Evolutionary conservation across 2,797 vertebrate genomes (phyloP).

Genomic region (Moxostoma hubbsi): DNA sequence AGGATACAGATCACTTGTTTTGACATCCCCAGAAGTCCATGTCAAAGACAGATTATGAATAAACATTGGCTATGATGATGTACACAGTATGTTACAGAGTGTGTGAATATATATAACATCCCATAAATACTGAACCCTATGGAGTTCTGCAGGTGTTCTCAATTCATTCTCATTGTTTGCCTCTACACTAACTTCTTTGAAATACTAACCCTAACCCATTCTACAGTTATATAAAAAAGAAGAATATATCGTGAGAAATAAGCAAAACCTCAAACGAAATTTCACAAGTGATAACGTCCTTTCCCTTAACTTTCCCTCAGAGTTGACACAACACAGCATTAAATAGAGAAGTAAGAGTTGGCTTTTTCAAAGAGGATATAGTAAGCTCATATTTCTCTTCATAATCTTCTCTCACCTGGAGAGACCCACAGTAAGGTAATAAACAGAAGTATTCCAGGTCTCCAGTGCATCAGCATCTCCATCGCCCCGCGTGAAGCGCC

Average conservation of each 20-base stretch:
- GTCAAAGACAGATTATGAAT: background rate
- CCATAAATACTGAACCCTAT: too few relatives aligned
- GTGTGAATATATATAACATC: too few relatives aligned
- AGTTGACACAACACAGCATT: background rate
- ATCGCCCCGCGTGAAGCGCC: conserved; percentile 74
- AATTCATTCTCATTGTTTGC: too few relatives aligned
- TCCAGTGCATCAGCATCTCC: conserved; percentile 65
- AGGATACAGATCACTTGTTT: background rate
- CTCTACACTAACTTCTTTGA: too few relatives aligned
- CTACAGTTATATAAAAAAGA: background rate
- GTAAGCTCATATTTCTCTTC: background rate
- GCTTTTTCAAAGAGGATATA: background rate
- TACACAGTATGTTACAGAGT: too few relatives aligned
- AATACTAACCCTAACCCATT: background rate
- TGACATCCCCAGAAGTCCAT: background rate
- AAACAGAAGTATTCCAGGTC: conserved; percentile 68
- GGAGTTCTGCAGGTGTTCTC: too few relatives aligned
- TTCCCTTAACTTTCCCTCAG: background rate
- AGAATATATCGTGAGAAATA: background rate
- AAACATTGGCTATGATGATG: too few relatives aligned
- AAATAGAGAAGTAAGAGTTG: background rate
- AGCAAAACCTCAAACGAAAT: background rate
- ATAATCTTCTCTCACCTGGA: conserved; percentile 70
- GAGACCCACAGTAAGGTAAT: conserved; percentile 69
- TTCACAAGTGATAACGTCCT: background rate